Conservation (phyloP, 2,888 invertebrate species). For the Venustoraphidia nigricollis region DNA sequence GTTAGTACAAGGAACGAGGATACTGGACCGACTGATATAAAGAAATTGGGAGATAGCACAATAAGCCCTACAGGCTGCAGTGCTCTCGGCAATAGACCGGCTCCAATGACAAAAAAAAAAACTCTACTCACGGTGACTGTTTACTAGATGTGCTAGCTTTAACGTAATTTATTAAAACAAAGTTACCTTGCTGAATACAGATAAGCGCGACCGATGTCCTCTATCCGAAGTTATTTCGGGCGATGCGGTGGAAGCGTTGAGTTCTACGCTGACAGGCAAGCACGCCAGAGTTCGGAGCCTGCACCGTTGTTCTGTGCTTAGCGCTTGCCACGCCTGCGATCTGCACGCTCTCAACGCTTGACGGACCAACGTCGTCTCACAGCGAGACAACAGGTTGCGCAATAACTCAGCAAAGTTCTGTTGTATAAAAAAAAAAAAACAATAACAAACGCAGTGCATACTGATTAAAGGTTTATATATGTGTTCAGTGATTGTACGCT, state of each 20-base stretch:
- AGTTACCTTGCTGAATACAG: neutral
- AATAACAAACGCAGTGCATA: neutral
- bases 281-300: conserved; percentile 24
- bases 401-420: conserved; percentile 30
- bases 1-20: too few species aligned
- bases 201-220: too few species aligned
- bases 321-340: conserved; percentile 45
- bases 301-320: conserved; percentile 29
- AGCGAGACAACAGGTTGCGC: conserved; percentile 43
- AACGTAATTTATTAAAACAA: conserved; percentile 16
- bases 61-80: too few species aligned
- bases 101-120: too few species aligned
- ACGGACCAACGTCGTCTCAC: conserved; percentile 54
- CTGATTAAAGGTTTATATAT: too few species aligned
- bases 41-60: too few species aligned
- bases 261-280: conserved; percentile 27
- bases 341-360: conserved; percentile 50
- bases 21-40: too few species aligned
- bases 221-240: too few species aligned
- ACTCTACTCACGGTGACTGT: too few species aligned
- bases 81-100: too few species aligned
- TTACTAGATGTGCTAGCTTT: neutral
- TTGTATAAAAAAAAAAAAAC: conserved; percentile 2
- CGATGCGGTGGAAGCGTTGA: conserved; percentile 12
- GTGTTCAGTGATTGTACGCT: too few species aligned